These are phyloP conservation scores for Eucera pruinosa DNA, from an alignment of 2,888 invertebrate genomes.

Conservation along the genomic window DNA sequence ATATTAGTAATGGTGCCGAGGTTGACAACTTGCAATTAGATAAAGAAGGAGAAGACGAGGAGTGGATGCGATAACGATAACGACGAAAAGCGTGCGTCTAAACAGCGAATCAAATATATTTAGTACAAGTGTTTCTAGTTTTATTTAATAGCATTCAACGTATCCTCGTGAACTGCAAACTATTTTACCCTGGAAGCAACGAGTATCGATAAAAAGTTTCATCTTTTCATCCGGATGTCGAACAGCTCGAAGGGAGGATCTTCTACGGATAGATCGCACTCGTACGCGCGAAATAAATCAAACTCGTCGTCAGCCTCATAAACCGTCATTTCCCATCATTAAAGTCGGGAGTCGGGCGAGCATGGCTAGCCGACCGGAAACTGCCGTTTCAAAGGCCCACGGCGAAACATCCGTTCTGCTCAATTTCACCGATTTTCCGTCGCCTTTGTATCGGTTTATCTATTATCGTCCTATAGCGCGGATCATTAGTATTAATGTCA, in stretches of 20 bases:
- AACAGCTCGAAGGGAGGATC: slow-evolving; percentile 11
- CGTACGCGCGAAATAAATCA: slow-evolving; percentile 71
- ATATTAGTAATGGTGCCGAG: no score
- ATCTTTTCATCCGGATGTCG: slow-evolving; percentile 43
- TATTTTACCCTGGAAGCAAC: neutral
- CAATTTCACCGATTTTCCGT: slow-evolving; percentile 83
- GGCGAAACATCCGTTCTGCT: slow-evolving; percentile 77
- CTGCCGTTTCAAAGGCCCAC: slow-evolving; percentile 75
- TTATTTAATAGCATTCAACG: no score
- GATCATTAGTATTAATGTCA: slow-evolving; percentile 82
- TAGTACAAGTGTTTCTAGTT: no score
- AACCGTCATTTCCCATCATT: slow-evolving; percentile 79
- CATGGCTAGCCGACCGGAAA: slow-evolving; percentile 77
- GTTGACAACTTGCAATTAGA: no score
- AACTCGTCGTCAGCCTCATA: slow-evolving; percentile 73
- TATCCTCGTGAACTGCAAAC: neutral
- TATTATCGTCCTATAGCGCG: slow-evolving; percentile 69
- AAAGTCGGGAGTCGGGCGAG: slow-evolving; percentile 68
- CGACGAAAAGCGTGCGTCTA: no score
- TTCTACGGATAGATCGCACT: slow-evolving; percentile 19
- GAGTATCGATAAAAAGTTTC: slow-evolving; percentile 22
- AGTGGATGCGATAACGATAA: no score
- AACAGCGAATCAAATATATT: no score
- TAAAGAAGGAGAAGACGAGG: no score
- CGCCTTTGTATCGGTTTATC: slow-evolving; percentile 80